Evolutionary conservation across 2,888 invertebrate species (phyloP), one percentile per base, ranked within the genome.

Genomic region (Eupeodes latifasciatus): DNA sequence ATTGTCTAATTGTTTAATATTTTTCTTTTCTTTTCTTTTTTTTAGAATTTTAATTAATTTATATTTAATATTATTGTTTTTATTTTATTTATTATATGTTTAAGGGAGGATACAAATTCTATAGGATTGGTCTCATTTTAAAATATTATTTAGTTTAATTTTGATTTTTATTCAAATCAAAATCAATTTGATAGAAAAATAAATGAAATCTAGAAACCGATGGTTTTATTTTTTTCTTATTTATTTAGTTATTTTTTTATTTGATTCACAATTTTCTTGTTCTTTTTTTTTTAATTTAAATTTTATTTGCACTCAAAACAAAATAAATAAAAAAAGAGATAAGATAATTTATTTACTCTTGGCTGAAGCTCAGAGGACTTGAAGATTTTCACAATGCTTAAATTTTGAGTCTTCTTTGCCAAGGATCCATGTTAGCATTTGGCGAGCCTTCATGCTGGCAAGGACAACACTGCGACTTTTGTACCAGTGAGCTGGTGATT

Each of bases 371-470:
- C 96, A 97, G 93, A 97, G 96, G 92, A 97, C 97, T 92, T 97
- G 96, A 72, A 98, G 95, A 92, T 98, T 98, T 94, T 98, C 98
- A 94, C 98, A 98, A 94, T 98, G 97, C 94, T 97, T 97, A 94
- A 98, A 97, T 93, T 98, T 98, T 27, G 97, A 96, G 93, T 98
- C 98, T 93, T 98, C 98, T 91, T 97, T 98, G 66, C 98, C 97
- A 92, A 98, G 96, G 71, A 98, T 96, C 97, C 97, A 98, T 27
- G 98, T 98, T 90, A 98, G 95, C 97, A 98, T 97, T 93, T 98
- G 97, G 71, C 98, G 94, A 0, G 98, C 98, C 92, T 97, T 97
- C 97, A 98, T 97, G 93, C 97, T 97, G 5, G 97, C 98, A 90
- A 97, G 94, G 27, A 97, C 96, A 4, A 98, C 96, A 1, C 97